Evolutionary conservation across 2,113 vertebrate species (phyloP), one percentile per base, ranked within the genome.

Genomic region (Rhinolophus sinicus): DNA sequence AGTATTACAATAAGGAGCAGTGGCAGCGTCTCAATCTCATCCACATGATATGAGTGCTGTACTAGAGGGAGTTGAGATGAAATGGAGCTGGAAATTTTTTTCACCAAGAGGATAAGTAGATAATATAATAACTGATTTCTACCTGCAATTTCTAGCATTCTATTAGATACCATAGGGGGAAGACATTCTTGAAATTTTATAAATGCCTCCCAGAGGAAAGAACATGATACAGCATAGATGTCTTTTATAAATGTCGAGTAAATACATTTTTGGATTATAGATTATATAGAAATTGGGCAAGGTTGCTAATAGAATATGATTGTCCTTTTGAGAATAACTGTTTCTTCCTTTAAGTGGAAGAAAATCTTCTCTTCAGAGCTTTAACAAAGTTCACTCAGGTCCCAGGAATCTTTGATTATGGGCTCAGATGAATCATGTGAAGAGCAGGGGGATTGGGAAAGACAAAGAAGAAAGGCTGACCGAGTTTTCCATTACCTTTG

Each of bases 141-240:
- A 78, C 10, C 3, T 70, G 30, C 1, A 58, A 60, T 85, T 75
- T 60, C 70, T 72, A 90, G 26, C 19, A 90, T 77, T 95, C 78
- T 88, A 13, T 90, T 65, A 95, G 75, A 81, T 9, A 86, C 2
- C 11, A 38, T 69, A 65, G 50, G 14, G 18, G n/a, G 33, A 60
- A 93, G 70, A 62, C 18, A 69, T 40, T 56, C n/a, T 90, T 56
- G 7, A 26, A 75, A 33, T 93, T 75, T 96, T 78, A 69, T 77
- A 95, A 92, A 95, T 75, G 6, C 26, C 88, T 94, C 75, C 60
- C 52, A 88, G 65, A 95, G 73, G 28, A 83, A 89, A 80, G 18
- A 56, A 2, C 4, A 56, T 30, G 50, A 62, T 67, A 30, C 13
- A 84, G 13, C 50, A 67, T 77, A 64, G 62, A 33, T 15, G 7